Evolutionary conservation across 2,888 invertebrate species (phyloP).

Genomic region (Machimus atricapillus): DNA sequence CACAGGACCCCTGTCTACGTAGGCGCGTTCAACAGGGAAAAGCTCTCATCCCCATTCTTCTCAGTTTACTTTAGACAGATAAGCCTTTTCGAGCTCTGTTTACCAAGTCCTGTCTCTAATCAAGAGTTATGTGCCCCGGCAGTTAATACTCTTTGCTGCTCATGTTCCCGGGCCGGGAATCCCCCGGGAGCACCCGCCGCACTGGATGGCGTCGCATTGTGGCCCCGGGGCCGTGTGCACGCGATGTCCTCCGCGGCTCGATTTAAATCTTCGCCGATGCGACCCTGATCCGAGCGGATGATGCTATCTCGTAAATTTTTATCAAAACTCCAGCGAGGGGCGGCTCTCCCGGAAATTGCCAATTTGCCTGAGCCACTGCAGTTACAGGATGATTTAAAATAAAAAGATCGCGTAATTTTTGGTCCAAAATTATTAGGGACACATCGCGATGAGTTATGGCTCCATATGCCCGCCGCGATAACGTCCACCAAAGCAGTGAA

Average conservation of each 20-base stretch:
- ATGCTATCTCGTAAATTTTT: constrained; percentile 27
- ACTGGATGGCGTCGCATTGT: not conserved
- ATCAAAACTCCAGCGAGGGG: not conserved
- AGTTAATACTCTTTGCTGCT: constrained; percentile 43
- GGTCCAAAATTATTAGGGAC: not conserved
- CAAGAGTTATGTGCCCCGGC: constrained; percentile 42
- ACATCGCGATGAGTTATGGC: not conserved
- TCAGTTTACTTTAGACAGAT: constrained; percentile 37
- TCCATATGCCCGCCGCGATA: not conserved
- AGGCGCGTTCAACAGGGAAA: constrained; percentile 8
- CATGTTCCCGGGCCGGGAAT: not conserved
- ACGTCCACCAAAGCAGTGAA: not conserved
- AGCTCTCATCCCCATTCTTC: constrained; percentile 16
- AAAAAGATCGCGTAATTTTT: not conserved
- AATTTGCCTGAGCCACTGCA: constrained; percentile 21
- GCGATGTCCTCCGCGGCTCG: not conserved
- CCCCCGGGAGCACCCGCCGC: not conserved
- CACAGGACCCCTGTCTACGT: not conserved
- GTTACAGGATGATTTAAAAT: not conserved
- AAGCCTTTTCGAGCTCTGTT: constrained; percentile 39
- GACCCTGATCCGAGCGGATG: not conserved
- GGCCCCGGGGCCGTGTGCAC: not conserved
- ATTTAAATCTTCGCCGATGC: not conserved
- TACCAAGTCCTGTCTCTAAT: constrained; percentile 37
- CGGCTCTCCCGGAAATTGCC: not conserved